A percentile compares a stretch with the other conserved stretches of the same genome.
phyloP scores from a whole-genome alignment of 2,113 vertebrate genomes.

The Rhinolophus sinicus region DNA sequence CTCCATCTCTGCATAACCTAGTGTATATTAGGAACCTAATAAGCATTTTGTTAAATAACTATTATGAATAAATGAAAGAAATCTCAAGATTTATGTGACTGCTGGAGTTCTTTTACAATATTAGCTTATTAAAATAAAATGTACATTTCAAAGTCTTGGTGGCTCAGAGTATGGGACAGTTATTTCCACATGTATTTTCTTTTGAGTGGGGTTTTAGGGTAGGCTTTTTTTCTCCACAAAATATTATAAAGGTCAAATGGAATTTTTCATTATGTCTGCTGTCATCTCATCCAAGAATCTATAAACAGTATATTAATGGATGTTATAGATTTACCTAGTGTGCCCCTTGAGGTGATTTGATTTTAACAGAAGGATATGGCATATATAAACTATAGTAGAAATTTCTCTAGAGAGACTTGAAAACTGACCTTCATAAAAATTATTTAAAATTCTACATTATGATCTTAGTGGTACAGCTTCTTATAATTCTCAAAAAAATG shows the following conservation, averaged over 20 bases:
- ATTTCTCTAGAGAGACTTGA: slow-evolving; percentile 49
- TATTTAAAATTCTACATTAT: slow-evolving; percentile 44
- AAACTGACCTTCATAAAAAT: slow-evolving; percentile 58
- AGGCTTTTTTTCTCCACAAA: background rate
- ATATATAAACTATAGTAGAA: slow-evolving; percentile 40
- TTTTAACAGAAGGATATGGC: slow-evolving; percentile 43
- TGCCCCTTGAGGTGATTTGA: background rate
- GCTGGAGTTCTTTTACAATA: background rate
- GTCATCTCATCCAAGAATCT: slow-evolving; percentile 28
- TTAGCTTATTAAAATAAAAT: slow-evolving; percentile 45
- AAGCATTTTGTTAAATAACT: background rate
- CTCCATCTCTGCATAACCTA: background rate
- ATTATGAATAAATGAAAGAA: background rate
- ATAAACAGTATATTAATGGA: background rate
- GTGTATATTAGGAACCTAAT: background rate
- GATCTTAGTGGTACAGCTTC: background rate
- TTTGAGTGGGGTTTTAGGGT: background rate
- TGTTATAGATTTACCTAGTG: slow-evolving; percentile 23
- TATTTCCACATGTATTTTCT: slow-evolving; percentile 8
- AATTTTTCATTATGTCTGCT: slow-evolving; percentile 53
- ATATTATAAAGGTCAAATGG: slow-evolving; percentile 31
- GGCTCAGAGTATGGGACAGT: background rate
- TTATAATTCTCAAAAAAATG: slow-evolving; percentile 21
- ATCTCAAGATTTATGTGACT: background rate
- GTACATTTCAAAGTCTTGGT: slow-evolving; percentile 19